These are phyloP conservation scores for Asbolus verrucosus DNA, from an alignment of 1,140 invertebrate genomes.

Conservation along the genomic window DNA sequence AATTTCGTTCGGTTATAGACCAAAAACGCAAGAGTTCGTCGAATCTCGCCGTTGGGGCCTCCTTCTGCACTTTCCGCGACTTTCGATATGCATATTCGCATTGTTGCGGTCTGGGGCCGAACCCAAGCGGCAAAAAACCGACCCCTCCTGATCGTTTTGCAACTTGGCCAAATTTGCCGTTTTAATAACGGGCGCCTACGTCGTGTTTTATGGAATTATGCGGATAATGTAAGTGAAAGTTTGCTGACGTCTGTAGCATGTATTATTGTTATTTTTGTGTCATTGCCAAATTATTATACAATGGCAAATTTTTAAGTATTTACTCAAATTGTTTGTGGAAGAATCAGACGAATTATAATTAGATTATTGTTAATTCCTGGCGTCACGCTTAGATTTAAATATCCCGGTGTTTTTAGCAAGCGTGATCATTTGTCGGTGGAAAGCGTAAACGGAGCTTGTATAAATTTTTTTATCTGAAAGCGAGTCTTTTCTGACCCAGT, in stretches of 20 bases:
- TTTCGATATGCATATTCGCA: conserved; percentile 1
- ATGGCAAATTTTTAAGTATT: conserved; percentile 11
- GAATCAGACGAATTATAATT: background rate
- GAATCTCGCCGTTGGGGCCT: background rate
- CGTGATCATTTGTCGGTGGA: conserved; percentile 18
- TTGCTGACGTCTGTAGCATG: conserved; percentile 17
- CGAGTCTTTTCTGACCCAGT: conserved; percentile 38
- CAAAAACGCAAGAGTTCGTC: background rate
- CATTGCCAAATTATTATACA: conserved; percentile 43
- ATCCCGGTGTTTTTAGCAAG: conserved; percentile 9
- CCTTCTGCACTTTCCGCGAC: background rate
- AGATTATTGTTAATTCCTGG: conserved; percentile 4
- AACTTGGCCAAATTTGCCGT: conserved; percentile 9
- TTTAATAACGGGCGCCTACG: conserved; percentile 5
- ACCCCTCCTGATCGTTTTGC: conserved; percentile 7
- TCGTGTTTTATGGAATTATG: conserved; percentile 10
- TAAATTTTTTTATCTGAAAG: conserved; percentile 30
- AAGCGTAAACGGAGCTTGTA: conserved; percentile 27
- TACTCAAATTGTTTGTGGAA: background rate
- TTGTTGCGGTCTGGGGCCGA: background rate
- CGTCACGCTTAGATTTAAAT: conserved; percentile 15
- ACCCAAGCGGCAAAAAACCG: conserved; percentile 9
- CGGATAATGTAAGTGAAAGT: conserved; percentile 39
- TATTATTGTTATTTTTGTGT: conserved; percentile 34
- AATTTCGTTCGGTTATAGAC: too few relatives aligned